Evolutionary conservation across 2,113 vertebrate genomes (phyloP).

Genomic region (Xyliphius kryptos): DNA sequence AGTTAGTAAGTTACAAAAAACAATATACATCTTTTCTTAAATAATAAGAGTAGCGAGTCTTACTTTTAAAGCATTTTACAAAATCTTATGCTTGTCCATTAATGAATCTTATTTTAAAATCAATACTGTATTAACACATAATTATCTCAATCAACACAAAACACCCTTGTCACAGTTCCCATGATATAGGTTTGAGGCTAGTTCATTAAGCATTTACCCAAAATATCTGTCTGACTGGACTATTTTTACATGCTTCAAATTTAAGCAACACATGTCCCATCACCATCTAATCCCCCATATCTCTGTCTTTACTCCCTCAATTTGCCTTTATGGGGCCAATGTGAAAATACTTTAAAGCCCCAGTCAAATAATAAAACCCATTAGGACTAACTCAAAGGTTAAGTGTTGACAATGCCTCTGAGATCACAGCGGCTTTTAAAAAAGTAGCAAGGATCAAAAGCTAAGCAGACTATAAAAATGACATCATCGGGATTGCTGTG

Average conservation of each 20-base stretch:
- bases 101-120: too few relatives aligned
- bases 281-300: constrained; percentile 45
- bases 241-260: constrained; percentile 35
- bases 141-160: too few relatives aligned
- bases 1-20: too few relatives aligned
- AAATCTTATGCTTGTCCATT: too few relatives aligned
- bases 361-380: constrained; percentile 45
- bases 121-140: too few relatives aligned
- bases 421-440: constrained; percentile 49
- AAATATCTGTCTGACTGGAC: constrained; percentile 43
- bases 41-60: too few relatives aligned
- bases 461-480: constrained; percentile 44
- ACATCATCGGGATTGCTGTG: constrained; percentile 42
- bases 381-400: constrained; percentile 48
- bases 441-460: constrained; percentile 42
- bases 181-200: constrained; percentile 22
- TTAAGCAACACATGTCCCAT: constrained; percentile 37
- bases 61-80: too few relatives aligned
- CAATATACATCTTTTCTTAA: too few relatives aligned
- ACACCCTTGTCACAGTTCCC: constrained; percentile 10
- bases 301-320: constrained; percentile 37
- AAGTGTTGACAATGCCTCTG: constrained; percentile 50
- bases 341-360: constrained; percentile 45
- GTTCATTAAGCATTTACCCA: background rate
- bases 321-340: constrained; percentile 35